Percentiles rank a stretch among this genome's conserved stretches.
These are phyloP conservation scores for Diploptera punctata DNA, from an alignment of 2,888 invertebrate genomes.

Conservation along the genomic window DNA sequence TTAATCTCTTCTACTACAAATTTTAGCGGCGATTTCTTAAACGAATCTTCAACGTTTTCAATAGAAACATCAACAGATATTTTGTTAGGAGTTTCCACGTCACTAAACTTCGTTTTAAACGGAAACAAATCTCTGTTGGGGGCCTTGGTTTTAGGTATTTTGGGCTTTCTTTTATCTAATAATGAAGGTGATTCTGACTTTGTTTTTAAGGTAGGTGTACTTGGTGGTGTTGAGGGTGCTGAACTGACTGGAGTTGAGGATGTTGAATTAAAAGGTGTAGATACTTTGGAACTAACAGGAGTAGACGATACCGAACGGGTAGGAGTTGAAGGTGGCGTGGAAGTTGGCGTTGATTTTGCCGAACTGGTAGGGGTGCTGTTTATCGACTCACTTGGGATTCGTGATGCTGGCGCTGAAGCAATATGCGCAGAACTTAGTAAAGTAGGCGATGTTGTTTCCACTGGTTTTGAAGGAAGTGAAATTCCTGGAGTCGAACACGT, in stretches of 20 bases:
- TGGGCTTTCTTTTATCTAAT: not conserved
- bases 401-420: too few relatives aligned
- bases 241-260: not conserved
- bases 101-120: slow-evolving; percentile 13
- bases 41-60: slow-evolving; percentile 25
- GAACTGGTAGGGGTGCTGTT: not conserved
- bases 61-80: slow-evolving; percentile 33
- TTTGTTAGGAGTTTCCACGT: not conserved
- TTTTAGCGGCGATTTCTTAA: slow-evolving; percentile 23
- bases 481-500: not conserved
- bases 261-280: not conserved
- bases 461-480: not conserved
- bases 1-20: slow-evolving; percentile 36
- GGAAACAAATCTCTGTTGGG: slow-evolving; percentile 8
- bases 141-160: not conserved
- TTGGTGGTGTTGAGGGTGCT: not conserved
- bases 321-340: not conserved
- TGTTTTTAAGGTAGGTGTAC: not conserved
- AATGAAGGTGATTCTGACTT: not conserved
- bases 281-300: not conserved
- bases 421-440: not conserved
- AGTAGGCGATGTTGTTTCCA: not conserved
- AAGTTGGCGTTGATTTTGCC: not conserved
- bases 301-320: not conserved
- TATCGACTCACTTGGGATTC: not conserved